A percentile compares a stretch with the other conserved stretches of the same genome.
These are phyloP conservation scores for Drymodes brunneopygia DNA, from an alignment of 2,113 vertebrate species.

Conservation along the genomic window DNA sequence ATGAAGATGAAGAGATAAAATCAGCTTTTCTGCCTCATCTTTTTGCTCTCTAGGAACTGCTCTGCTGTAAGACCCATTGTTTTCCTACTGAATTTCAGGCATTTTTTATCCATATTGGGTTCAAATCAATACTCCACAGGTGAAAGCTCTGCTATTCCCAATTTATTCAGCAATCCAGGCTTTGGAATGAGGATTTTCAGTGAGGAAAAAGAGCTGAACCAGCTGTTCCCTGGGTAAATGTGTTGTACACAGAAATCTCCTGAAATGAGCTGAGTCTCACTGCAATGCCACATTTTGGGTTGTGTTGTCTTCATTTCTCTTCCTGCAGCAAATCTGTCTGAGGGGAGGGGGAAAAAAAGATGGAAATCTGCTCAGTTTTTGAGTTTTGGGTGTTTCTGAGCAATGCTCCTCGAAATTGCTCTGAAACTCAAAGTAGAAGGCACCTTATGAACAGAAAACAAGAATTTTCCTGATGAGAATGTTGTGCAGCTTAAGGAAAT, in stretches of 20 bases:
- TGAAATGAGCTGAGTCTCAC: conserved; percentile 1
- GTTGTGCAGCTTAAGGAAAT: background rate
- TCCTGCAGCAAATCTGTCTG: background rate
- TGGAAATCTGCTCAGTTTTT: background rate
- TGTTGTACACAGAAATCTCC: background rate
- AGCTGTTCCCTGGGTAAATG: conserved; percentile 33
- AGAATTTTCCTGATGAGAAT: background rate
- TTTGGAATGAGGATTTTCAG: conserved; percentile 20
- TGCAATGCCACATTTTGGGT: background rate
- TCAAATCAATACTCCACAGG: background rate
- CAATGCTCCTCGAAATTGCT: background rate
- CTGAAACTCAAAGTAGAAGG: background rate
- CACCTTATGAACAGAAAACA: background rate
- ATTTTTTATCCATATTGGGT: background rate
- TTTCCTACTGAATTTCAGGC: background rate
- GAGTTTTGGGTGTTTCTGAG: background rate
- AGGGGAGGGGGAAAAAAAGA: background rate
- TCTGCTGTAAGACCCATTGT: background rate
- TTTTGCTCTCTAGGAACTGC: background rate
- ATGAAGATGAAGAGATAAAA: background rate
- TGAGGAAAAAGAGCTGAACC: conserved; percentile 11
- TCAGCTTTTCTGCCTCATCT: background rate
- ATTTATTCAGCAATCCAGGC: background rate
- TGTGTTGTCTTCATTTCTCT: background rate
- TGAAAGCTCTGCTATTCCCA: background rate